A percentile compares a stretch with the other conserved stretches of the same genome.
phyloP scores from a whole-genome alignment of 2,113 vertebrate species.

The Chloroceryle aenea region DNA sequence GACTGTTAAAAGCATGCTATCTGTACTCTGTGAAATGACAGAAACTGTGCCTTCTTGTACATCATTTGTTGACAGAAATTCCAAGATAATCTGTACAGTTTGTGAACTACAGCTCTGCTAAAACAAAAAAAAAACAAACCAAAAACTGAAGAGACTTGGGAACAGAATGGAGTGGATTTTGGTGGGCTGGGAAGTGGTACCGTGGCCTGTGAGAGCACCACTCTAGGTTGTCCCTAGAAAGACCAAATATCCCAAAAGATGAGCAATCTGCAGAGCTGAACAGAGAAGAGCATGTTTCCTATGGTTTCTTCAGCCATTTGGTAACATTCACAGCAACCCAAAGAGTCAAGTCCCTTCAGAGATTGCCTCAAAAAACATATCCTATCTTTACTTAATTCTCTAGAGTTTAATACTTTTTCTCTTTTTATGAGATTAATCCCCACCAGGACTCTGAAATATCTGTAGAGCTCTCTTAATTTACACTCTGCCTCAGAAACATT shows the following conservation, averaged over 20 bases:
- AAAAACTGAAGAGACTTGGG: fast-evolving
- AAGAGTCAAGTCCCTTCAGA: background rate
- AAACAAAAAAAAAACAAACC: background rate
- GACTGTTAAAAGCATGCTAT: background rate
- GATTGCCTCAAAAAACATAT: background rate
- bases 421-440: background rate
- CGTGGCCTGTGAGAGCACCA: too few species aligned
- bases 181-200: background rate
- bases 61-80: background rate
- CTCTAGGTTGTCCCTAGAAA: background rate
- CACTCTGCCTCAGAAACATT: background rate
- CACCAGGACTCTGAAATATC: background rate
- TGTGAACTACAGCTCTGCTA: background rate
- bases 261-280: background rate
- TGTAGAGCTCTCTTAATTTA: background rate
- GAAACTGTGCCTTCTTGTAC: background rate
- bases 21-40: background rate
- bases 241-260: background rate
- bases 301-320: background rate
- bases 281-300: background rate
- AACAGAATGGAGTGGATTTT: background rate
- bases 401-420: background rate
- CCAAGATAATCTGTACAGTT: background rate
- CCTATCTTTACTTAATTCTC: background rate
- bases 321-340: background rate